phyloP scores from a whole-genome alignment of 2,888 invertebrate species.

The Sclerodermus sp. region DNA sequence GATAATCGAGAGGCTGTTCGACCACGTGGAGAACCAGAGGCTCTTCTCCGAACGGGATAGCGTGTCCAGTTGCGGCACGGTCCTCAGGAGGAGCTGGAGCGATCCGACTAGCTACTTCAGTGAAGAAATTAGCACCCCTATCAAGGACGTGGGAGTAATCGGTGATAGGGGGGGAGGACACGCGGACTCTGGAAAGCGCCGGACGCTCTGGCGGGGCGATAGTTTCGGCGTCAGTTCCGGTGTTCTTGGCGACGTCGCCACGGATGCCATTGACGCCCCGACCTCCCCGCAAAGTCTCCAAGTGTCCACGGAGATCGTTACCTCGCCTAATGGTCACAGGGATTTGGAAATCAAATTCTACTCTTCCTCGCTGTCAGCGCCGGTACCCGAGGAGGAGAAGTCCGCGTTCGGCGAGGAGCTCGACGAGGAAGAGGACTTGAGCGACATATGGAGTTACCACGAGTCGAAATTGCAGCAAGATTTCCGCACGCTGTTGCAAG shows the following conservation, averaged over 20 bases:
- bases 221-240: conserved; percentile 33
- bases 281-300: conserved; percentile 60
- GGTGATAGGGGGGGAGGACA: conserved; percentile 54
- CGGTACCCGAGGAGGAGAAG: conserved; percentile 41
- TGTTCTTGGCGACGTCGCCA: too few species aligned
- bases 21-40: conserved; percentile 56
- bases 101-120: conserved; percentile 62
- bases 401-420: conserved; percentile 29
- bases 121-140: conserved; percentile 45
- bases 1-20: conserved; percentile 36
- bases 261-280: conserved; percentile 15
- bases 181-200: conserved; percentile 27
- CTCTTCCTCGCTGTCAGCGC: conserved; percentile 62
- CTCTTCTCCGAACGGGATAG: conserved; percentile 55
- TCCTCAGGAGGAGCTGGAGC: conserved; percentile 66
- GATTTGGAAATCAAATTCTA: conserved; percentile 80
- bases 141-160: conserved; percentile 56
- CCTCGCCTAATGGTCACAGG: conserved; percentile 75
- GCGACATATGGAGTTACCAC: conserved; percentile 55
- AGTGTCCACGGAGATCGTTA: conserved; percentile 77
- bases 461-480: conserved; percentile 53
- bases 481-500: conserved; percentile 50
- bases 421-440: conserved; percentile 43
- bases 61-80: conserved; percentile 53
- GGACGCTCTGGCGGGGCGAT: conserved; percentile 49